Percentiles rank a stretch among this genome's conserved stretches.
Conservation (phyloP, 2,113 vertebrate species). For the Colius striatus region DNA sequence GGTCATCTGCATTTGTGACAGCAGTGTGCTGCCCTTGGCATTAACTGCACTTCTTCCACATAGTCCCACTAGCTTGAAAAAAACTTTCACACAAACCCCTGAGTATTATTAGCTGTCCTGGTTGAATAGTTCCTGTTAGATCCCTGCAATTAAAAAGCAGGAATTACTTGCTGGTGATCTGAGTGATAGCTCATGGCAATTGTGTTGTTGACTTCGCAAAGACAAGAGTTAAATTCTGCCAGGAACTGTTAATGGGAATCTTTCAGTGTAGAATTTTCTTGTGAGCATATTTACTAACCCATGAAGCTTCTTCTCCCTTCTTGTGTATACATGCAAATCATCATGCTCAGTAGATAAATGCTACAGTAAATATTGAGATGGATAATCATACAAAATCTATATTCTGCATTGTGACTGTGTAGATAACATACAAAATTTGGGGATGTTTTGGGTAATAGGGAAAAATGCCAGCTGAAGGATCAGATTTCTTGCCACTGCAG, state of each 20-base stretch:
- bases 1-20: background rate
- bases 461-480: background rate
- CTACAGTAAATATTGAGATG: background rate
- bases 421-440: background rate
- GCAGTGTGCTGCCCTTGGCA: background rate
- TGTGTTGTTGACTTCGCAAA: background rate
- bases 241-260: background rate
- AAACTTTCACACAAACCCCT: background rate
- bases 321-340: background rate
- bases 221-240: background rate
- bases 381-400: background rate
- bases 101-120: background rate
- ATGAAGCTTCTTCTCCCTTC: background rate
- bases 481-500: background rate
- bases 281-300: background rate
- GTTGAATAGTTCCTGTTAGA: background rate
- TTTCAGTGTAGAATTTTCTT: background rate
- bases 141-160: background rate
- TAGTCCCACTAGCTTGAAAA: background rate
- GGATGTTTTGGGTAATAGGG: background rate
- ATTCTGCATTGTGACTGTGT: background rate
- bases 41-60: background rate
- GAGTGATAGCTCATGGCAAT: background rate
- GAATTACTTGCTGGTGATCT: background rate
- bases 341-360: too few species aligned